Conservation (phyloP, 2,113 vertebrate species). For the Sterrhoptilus dennistouni region DNA sequence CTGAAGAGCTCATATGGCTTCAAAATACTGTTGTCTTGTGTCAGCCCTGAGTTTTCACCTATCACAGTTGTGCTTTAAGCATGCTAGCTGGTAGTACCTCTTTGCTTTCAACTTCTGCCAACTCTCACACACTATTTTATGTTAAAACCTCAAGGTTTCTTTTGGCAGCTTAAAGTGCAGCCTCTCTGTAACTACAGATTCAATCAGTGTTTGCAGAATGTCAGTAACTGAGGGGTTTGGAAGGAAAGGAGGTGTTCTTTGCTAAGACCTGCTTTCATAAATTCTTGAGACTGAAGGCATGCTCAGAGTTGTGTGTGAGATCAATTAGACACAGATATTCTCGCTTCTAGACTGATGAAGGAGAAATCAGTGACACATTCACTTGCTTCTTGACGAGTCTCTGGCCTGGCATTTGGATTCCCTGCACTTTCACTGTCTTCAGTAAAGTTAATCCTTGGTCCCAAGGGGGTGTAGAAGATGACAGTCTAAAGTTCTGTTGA, state of each 20-base stretch:
- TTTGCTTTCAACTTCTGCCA: not conserved
- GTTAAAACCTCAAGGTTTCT: not conserved
- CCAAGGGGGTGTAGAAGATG: rapidly evolving
- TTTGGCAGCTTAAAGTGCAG: not conserved
- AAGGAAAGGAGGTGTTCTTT: not conserved
- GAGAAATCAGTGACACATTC: not conserved
- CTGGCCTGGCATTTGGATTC: not conserved
- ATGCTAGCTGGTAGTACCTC: not conserved
- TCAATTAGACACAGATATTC: not conserved
- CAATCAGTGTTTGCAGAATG: not conserved
- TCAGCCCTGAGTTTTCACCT: not conserved
- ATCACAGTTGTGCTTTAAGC: not conserved
- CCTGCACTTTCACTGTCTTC: not conserved
- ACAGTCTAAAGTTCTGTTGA: not conserved
- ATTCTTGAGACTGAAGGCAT: not conserved
- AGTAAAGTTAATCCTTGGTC: not conserved
- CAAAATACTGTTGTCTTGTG: not conserved
- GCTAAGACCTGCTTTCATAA: not conserved
- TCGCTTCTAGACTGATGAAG: not conserved
- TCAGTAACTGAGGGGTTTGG: not conserved
- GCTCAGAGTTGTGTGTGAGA: not conserved
- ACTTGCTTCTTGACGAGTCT: not conserved
- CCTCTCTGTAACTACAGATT: not conserved
- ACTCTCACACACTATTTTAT: not conserved
- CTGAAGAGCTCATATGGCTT: not conserved